Evolutionary conservation across 53 echinoderm and acorn worm species (phyloP).

Genomic region (Temnopleurus reevesii): DNA sequence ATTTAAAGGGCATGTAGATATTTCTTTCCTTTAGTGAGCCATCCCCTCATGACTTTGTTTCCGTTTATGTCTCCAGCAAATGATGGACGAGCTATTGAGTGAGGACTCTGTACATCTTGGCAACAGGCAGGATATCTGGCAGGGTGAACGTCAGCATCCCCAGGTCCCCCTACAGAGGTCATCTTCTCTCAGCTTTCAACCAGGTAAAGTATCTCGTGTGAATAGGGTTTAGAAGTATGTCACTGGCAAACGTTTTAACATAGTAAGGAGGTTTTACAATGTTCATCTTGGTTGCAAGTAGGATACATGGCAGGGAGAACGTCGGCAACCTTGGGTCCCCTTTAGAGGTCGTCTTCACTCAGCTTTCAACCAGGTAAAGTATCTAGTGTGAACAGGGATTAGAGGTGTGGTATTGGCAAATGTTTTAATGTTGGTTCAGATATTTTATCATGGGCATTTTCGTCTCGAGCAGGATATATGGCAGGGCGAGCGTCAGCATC

Average conservation of each 20-base stretch:
- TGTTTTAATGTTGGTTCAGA: too few species aligned
- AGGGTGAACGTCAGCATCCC: constrained; percentile 44
- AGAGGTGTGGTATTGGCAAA: too few species aligned
- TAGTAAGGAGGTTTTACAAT: too few species aligned
- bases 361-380: constrained; percentile 50
- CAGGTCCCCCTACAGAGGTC: constrained; percentile 54
- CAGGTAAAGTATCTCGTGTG: too few species aligned
- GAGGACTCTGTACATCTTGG: constrained; percentile 71
- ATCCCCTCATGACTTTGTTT: constrained; percentile 31
- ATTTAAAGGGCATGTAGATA: too few species aligned
- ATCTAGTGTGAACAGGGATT: too few species aligned
- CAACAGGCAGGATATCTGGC: constrained; percentile 59
- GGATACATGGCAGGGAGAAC: constrained; percentile 58
- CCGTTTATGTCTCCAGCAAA: constrained; percentile 68
- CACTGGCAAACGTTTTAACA: too few species aligned
- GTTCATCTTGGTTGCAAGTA: constrained; percentile 58
- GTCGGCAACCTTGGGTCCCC: constrained; percentile 39
- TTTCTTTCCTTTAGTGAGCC: too few species aligned
- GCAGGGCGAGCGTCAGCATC: constrained; percentile 48
- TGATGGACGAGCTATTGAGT: constrained; percentile 85
- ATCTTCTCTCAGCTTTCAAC: constrained; percentile 56
- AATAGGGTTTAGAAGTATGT: too few species aligned
- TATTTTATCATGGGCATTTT: too few species aligned
- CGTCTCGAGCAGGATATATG: constrained; percentile 61
- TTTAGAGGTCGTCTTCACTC: constrained; percentile 51